A percentile compares a stretch with the other conserved stretches of the same genome.
phyloP scores from a whole-genome alignment of 2,888 invertebrate species.

The Luperina nickerlii region DNA sequence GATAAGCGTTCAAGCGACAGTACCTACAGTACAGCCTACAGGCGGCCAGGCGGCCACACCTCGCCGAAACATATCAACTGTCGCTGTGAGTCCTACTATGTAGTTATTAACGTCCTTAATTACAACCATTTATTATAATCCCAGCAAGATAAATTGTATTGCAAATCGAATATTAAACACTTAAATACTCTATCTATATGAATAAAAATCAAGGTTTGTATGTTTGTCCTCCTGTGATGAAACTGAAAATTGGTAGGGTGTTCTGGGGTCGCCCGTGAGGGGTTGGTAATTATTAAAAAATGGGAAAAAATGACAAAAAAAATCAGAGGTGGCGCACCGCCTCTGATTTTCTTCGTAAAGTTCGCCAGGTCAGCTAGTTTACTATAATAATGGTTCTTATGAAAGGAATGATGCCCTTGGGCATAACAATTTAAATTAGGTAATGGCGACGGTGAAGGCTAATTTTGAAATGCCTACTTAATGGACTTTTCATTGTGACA shows the following conservation, averaged over 20 bases:
- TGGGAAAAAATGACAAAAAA: no score
- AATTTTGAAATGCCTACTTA: background rate
- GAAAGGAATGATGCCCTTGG: slow-evolving; percentile 17
- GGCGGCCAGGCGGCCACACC: slow-evolving; percentile 46
- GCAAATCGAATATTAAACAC: slow-evolving; percentile 36
- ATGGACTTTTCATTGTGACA: background rate
- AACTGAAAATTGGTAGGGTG: no score
- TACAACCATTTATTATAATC: slow-evolving; percentile 42
- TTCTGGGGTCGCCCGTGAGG: no score
- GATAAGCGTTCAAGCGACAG: slow-evolving; percentile 24
- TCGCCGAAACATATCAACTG: slow-evolving; percentile 41
- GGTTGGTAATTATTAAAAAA: no score
- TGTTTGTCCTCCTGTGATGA: no score
- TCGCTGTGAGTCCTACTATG: slow-evolving; percentile 13
- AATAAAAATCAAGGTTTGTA: no score
- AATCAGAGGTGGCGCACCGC: no score
- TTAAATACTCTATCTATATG: background rate
- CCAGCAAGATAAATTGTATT: slow-evolving; percentile 31
- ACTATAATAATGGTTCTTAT: slow-evolving; percentile 3
- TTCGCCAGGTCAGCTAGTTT: background rate
- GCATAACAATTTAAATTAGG: slow-evolving; percentile 6
- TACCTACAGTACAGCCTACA: background rate
- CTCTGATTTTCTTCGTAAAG: no score
- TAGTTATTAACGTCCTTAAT: slow-evolving; percentile 39
- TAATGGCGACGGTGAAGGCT: background rate